These are phyloP conservation scores for Alentia gelatinosa DNA, from an alignment of 2,888 invertebrate species.

Conservation along the genomic window DNA sequence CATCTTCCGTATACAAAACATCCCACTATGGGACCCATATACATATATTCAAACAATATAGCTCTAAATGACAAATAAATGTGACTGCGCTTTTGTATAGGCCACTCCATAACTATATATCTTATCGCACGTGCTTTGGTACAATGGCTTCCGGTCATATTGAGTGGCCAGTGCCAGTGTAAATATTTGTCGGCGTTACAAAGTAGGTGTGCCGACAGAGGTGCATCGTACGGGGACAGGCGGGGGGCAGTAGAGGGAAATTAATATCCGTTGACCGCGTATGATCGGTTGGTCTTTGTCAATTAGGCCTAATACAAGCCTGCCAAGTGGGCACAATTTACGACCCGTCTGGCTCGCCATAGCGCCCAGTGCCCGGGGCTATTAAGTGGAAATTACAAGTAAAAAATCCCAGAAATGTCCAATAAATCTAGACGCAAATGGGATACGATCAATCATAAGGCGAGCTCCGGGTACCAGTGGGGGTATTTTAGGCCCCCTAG, in stretches of 20 bases:
- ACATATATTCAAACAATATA: no score
- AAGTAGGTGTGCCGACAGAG: not conserved
- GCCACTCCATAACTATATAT: no score
- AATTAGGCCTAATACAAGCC: conserved; percentile 3
- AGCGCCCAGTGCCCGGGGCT: not conserved
- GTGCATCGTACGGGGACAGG: not conserved
- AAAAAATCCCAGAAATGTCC: conserved; percentile 52
- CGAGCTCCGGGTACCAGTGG: not conserved
- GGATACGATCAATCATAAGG: conserved; percentile 19
- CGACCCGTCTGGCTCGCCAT: not conserved
- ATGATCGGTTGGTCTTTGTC: not conserved
- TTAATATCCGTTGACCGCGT: conserved; percentile 1
- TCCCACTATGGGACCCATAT: no score
- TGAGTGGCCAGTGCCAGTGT: not conserved
- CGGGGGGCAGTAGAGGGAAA: not conserved
- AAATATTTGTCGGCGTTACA: not conserved
- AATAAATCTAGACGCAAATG: conserved; percentile 43
- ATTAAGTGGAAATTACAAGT: conserved; percentile 20
- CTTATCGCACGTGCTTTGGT: no score
- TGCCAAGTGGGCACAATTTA: conserved; percentile 12
- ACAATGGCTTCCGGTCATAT: not conserved
- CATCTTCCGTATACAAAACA: no score
- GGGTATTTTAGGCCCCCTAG: not conserved
- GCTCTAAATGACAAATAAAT: no score
- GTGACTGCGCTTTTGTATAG: no score